Percentiles rank a stretch among this genome's conserved stretches.
Conservation (phyloP, 2,113 vertebrate species). For the Sorex araneus region DNA sequence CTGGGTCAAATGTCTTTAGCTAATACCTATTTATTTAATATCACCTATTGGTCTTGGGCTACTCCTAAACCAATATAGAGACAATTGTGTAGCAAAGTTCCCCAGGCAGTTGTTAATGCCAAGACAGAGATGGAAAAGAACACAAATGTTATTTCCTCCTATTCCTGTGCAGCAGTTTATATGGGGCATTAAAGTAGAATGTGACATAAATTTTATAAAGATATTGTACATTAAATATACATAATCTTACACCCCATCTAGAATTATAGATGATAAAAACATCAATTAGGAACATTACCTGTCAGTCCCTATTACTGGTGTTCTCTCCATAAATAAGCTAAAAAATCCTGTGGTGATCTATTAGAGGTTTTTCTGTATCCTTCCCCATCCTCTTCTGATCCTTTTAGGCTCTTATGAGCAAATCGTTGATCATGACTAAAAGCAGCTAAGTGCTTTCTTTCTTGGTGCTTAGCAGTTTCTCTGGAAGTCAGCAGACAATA, state of each 20-base stretch:
- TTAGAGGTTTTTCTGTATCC: slow-evolving; percentile 77
- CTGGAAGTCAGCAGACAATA: slow-evolving; percentile 78
- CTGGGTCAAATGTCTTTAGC: slow-evolving; percentile 33
- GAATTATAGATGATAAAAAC: slow-evolving; percentile 22
- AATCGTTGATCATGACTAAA: slow-evolving; percentile 76
- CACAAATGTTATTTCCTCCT: slow-evolving; percentile 54
- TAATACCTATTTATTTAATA: slow-evolving; percentile 46
- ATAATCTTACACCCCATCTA: slow-evolving; percentile 45
- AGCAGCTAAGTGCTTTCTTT: slow-evolving; percentile 83
- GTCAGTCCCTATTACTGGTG: slow-evolving; percentile 37
- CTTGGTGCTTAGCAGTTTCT: slow-evolving; percentile 72
- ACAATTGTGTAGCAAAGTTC: not conserved
- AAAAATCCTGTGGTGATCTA: slow-evolving; percentile 63
- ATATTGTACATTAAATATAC: slow-evolving; percentile 74
- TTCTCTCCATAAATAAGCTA: slow-evolving; percentile 65
- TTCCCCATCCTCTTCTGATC: slow-evolving; percentile 47
- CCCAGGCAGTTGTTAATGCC: not conserved
- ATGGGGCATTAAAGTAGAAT: slow-evolving; percentile 53
- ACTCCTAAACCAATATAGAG: slow-evolving; percentile 19
- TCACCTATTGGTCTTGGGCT: not conserved
- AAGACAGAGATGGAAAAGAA: slow-evolving; percentile 40
- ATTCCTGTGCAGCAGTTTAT: slow-evolving; percentile 60
- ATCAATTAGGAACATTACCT: slow-evolving; percentile 57
- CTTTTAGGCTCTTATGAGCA: slow-evolving; percentile 78
- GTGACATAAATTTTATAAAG: slow-evolving; percentile 64